Evolutionary conservation across 2,113 vertebrate genomes (phyloP).

Genomic region (Bombycilla garrulus): DNA sequence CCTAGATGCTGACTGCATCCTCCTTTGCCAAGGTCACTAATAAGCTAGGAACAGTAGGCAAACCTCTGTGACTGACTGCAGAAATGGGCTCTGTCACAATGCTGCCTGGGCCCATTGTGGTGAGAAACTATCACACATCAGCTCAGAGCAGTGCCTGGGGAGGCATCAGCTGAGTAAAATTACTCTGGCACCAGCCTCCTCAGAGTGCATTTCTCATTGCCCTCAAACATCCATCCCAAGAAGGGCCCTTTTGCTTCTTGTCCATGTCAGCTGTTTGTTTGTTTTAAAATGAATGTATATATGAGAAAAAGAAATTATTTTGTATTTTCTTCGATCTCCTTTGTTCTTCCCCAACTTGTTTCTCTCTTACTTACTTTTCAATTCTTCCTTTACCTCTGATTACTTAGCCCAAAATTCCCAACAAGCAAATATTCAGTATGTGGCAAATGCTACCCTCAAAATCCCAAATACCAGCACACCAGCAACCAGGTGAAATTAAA

Average conservation of each 20-base stretch:
- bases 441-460: not conserved
- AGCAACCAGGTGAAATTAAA: not conserved
- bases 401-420: not conserved
- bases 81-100: not conserved
- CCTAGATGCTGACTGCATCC: not conserved
- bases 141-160: too few species aligned
- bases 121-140: not conserved
- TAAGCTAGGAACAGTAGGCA: not conserved
- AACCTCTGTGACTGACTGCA: not conserved
- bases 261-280: not conserved
- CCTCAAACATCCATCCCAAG: not conserved
- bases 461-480: not conserved
- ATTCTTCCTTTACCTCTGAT: not conserved
- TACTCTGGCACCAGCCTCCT: not conserved
- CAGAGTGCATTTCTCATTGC: not conserved
- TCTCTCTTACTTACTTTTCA: not conserved
- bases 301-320: not conserved
- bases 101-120: not conserved
- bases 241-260: not conserved
- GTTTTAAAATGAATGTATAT: not conserved
- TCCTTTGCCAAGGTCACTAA: not conserved
- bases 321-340: accelerated
- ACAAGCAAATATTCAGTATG: not conserved
- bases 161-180: accelerated
- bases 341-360: not conserved